Conservation (phyloP, 2,113 vertebrate species). For the Elachura formosa region DNA sequence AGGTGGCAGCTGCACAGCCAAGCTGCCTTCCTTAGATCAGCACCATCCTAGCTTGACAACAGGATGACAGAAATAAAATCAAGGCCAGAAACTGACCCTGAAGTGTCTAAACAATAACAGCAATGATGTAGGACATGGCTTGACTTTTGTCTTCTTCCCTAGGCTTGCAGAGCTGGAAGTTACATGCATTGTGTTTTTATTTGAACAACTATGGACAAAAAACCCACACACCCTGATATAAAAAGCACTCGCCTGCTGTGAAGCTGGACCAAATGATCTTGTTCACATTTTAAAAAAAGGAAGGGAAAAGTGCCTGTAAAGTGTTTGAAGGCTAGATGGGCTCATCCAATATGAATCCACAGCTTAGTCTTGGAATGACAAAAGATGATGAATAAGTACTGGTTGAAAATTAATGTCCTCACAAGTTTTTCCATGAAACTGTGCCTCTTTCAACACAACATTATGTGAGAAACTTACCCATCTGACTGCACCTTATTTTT, state of each 20-base stretch:
- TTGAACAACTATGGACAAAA: background rate
- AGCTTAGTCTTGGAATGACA: background rate
- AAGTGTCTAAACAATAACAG: background rate
- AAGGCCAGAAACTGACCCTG: background rate
- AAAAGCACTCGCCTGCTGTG: background rate
- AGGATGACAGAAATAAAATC: background rate
- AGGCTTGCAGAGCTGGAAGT: background rate
- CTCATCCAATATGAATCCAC: background rate
- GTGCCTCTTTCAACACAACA: background rate
- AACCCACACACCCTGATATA: background rate
- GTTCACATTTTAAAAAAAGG: background rate
- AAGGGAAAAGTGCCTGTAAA: background rate
- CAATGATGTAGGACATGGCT: background rate
- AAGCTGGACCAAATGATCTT: constrained; percentile 8
- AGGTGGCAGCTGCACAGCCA: background rate
- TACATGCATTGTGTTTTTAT: background rate
- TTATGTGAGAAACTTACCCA: background rate
- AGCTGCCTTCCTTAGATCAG: background rate
- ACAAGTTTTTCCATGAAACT: background rate
- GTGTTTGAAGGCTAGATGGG: background rate
- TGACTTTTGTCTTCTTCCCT: background rate
- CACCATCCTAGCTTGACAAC: background rate
- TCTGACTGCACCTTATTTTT: background rate
- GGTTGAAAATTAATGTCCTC: background rate
- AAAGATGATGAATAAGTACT: background rate